Percentiles rank a stretch among this genome's conserved stretches.
These are phyloP conservation scores for Datnioides undecimradiatus DNA, from an alignment of 2,113 vertebrate species.

Conservation along the genomic window DNA sequence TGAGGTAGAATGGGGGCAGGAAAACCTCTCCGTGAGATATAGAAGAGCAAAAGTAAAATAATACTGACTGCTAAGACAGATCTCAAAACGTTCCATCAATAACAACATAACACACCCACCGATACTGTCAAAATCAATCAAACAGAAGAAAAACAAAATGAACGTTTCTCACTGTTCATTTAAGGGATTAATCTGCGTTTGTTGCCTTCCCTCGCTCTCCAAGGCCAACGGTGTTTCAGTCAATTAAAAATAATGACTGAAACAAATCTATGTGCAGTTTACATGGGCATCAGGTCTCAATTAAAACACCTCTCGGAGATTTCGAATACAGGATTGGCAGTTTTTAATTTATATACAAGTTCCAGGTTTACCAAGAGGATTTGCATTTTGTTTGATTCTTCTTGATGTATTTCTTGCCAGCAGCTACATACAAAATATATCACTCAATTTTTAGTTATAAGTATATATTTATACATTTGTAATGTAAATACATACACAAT, in stretches of 20 bases:
- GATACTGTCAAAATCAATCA: constrained; percentile 65
- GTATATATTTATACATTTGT: constrained; percentile 73
- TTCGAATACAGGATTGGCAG: constrained; percentile 51
- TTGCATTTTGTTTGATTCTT: constrained; percentile 46
- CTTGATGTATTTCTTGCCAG: constrained; percentile 50
- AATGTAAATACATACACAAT: constrained; percentile 65
- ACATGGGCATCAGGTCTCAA: constrained; percentile 7
- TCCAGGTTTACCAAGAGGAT: constrained; percentile 48
- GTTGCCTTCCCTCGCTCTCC: constrained; percentile 6
- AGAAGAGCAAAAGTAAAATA: constrained; percentile 60
- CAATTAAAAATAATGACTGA: constrained; percentile 47
- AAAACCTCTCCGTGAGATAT: constrained; percentile 64
- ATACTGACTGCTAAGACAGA: constrained; percentile 66
- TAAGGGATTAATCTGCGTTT: constrained; percentile 15
- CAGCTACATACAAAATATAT: constrained; percentile 81
- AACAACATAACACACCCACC: constrained; percentile 73
- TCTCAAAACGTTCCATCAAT: constrained; percentile 73
- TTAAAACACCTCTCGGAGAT: constrained; percentile 44
- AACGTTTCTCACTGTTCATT: constrained; percentile 23
- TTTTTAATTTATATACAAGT: constrained; percentile 72
- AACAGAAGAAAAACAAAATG: constrained; percentile 58
- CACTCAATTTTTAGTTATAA: constrained; percentile 65
- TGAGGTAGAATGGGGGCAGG: constrained; percentile 83
- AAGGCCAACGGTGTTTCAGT: constrained; percentile 35
- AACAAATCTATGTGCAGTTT: constrained; percentile 39